Conservation (phyloP, 2,888 invertebrate species). For the Syritta pipiens region DNA sequence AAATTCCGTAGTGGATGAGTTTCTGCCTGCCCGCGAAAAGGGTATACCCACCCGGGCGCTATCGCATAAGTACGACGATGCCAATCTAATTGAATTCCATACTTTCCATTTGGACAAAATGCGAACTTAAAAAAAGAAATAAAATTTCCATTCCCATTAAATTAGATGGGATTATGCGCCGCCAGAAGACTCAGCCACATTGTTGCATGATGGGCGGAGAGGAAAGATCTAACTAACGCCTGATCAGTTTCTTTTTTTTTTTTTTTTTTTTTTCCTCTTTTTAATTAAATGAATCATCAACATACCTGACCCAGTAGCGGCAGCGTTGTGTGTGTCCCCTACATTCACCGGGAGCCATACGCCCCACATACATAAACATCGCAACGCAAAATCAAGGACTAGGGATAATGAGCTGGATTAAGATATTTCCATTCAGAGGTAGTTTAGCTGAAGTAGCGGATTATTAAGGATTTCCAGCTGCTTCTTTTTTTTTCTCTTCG, state of each 20-base stretch:
- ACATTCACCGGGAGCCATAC: not conserved
- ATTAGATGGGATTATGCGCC: constrained; percentile 27
- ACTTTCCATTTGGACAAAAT: constrained; percentile 44
- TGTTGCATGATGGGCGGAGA: constrained; percentile 32
- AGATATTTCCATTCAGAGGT: constrained; percentile 38
- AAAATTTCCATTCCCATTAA: constrained; percentile 56
- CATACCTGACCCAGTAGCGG: constrained; percentile 52
- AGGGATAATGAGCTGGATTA: constrained; percentile 52
- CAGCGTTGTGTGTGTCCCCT: not conserved
- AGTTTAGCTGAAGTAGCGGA: constrained; percentile 47
- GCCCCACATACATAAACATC: not conserved
- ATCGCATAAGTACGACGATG: constrained; percentile 31
- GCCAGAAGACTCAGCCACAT: constrained; percentile 24
- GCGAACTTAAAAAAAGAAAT: constrained; percentile 45
- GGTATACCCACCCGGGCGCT: not conserved
- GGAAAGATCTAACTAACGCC: constrained; percentile 1
- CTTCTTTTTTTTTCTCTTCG: constrained; percentile 1
- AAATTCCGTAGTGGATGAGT: constrained; percentile 27
- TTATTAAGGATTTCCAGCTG: constrained; percentile 40
- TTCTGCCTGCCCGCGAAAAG: not conserved
- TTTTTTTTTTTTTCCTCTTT: not conserved
- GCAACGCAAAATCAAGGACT: not conserved
- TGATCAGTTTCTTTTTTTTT: not conserved
- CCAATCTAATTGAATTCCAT: constrained; percentile 44
- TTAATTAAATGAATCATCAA: constrained; percentile 44